phyloP scores from a whole-genome alignment of 2,113 vertebrate genomes.

The Xenus cinereus region DNA sequence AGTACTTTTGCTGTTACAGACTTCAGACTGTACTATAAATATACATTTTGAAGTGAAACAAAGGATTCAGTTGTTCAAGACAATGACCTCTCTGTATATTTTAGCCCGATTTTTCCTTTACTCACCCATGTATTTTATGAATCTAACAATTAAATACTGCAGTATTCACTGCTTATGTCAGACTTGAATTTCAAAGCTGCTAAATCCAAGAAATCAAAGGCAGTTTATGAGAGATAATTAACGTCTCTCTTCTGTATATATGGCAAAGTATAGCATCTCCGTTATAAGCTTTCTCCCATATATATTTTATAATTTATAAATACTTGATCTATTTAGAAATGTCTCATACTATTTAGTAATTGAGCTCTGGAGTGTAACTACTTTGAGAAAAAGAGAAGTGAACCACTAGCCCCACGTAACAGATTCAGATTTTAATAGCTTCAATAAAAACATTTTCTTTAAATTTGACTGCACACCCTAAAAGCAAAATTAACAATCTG shows the following conservation, averaged over 20 bases:
- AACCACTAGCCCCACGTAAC: not conserved
- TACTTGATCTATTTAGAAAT: not conserved
- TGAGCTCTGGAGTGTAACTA: not conserved
- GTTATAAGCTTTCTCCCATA: not conserved
- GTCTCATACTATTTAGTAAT: not conserved
- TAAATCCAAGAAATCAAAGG: not conserved
- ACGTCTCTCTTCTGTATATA: not conserved
- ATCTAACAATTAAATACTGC: not conserved
- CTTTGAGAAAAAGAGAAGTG: not conserved
- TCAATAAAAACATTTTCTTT: conserved; percentile 16
- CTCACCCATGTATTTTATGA: not conserved
- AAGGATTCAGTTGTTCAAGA: not conserved
- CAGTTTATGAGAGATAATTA: not conserved
- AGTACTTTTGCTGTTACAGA: not conserved
- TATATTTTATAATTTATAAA: not conserved
- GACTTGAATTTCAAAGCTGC: not conserved
- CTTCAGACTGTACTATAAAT: not conserved
- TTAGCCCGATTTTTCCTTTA: not conserved
- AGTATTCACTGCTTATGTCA: not conserved
- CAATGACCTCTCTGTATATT: not conserved
- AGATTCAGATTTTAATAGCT: not conserved
- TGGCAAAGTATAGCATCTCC: not conserved
- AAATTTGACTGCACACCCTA: not conserved
- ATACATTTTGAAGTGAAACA: not conserved
- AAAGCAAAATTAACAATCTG: conserved; percentile 44